Conservation (phyloP, 2,113 vertebrate species). For the Ondatra zibethicus region DNA sequence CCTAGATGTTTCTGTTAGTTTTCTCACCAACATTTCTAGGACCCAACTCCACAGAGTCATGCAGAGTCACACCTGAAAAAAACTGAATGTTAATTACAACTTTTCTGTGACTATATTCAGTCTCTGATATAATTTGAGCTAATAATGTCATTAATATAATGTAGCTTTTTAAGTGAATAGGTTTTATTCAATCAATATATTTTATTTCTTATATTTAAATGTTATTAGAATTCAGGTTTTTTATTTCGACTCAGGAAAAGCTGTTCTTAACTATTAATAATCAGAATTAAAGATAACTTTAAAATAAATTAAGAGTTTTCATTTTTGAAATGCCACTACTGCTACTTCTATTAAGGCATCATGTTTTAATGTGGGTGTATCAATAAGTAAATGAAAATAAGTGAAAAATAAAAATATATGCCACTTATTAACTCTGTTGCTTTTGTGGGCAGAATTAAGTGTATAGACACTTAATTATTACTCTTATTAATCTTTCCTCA, state of each 20-base stretch:
- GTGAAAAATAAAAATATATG: neutral
- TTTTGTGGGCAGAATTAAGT: neutral
- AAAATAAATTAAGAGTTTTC: neutral
- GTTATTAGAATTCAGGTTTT: neutral
- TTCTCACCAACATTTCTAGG: neutral
- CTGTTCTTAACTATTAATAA: neutral
- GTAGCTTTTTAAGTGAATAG: neutral
- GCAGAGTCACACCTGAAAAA: neutral
- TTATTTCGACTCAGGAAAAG: neutral
- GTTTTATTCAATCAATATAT: neutral
- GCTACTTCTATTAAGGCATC: neutral
- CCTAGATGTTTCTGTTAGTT: neutral
- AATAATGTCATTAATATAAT: neutral
- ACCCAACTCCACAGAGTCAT: neutral
- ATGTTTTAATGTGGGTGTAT: neutral
- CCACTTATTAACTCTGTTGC: neutral
- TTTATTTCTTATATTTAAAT: neutral
- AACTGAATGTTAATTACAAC: neutral
- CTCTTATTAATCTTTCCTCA: neutral
- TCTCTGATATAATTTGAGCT: neutral
- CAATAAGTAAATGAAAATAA: neutral
- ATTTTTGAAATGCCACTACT: neutral
- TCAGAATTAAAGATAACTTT: neutral
- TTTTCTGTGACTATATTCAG: neutral
- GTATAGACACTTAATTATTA: neutral